Conservation (phyloP, 2,797 vertebrate genomes). For the Eupleurogrammus muticus region DNA sequence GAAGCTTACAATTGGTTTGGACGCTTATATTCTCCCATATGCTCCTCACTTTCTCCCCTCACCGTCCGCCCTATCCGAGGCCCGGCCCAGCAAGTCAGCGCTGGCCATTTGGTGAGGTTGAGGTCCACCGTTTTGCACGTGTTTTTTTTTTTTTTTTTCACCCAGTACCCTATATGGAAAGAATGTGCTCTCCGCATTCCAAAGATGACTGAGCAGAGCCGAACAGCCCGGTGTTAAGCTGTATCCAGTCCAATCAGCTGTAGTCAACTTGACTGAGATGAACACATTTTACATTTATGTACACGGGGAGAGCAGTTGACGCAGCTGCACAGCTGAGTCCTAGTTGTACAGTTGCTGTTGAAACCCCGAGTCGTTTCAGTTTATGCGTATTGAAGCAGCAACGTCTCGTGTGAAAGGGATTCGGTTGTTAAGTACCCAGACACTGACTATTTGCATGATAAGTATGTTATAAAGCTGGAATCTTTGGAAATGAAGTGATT, state of each 20-base stretch:
- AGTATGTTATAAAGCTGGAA: constrained; percentile 2
- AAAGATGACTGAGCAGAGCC: constrained; percentile 70
- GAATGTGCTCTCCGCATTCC: constrained; percentile 70
- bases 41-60: constrained; percentile 41
- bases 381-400: neutral
- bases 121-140: constrained; percentile 28
- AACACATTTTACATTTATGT: constrained; percentile 57
- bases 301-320: constrained; percentile 50
- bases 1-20: constrained; percentile 43
- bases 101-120: constrained; percentile 28
- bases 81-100: constrained; percentile 60
- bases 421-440: constrained; percentile 1
- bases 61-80: constrained; percentile 26
- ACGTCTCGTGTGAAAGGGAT: neutral
- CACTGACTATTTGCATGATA: neutral
- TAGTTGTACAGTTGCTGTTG: constrained; percentile 31
- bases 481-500: neutral
- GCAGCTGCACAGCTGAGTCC: constrained; percentile 60
- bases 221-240: constrained; percentile 60
- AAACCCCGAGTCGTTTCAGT: constrained; percentile 21
- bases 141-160: constrained; percentile 58
- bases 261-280: constrained; percentile 59
- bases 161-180: constrained; percentile 66
- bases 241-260: constrained; percentile 66
- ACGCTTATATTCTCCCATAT: constrained; percentile 22